Conservation (phyloP, 1,140 invertebrate species). For the Glomeris maerens region DNA sequence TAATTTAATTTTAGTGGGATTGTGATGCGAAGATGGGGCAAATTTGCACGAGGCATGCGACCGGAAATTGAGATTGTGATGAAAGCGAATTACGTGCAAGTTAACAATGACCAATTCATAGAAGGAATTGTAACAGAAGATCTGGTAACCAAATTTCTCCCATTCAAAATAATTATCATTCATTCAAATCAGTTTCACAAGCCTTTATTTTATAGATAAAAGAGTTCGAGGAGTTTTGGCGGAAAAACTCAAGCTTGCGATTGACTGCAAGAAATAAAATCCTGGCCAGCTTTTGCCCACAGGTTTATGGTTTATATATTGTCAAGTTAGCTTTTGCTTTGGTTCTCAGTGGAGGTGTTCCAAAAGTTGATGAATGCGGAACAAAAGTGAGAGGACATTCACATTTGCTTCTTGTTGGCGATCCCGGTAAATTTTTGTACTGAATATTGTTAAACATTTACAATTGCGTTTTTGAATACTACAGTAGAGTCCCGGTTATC, state of each 20-base stretch:
- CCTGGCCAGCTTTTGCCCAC: slow-evolving; percentile 65
- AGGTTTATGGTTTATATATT: slow-evolving; percentile 73
- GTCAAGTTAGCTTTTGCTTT: slow-evolving; percentile 70
- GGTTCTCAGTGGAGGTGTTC: slow-evolving; percentile 52
- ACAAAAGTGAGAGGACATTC: slow-evolving; percentile 52
- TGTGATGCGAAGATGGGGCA: slow-evolving; percentile 56
- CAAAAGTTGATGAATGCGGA: slow-evolving; percentile 39
- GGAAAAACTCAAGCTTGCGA: slow-evolving; percentile 42
- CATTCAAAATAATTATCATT: neutral
- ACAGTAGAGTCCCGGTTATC: too few relatives aligned
- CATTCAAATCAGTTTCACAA: slow-evolving; percentile 7
- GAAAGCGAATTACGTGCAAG: slow-evolving; percentile 53
- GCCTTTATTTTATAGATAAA: slow-evolving; percentile 32
- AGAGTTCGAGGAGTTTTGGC: slow-evolving; percentile 63
- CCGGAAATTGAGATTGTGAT: slow-evolving; percentile 55
- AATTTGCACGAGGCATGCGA: slow-evolving; percentile 39
- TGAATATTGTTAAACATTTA: too few relatives aligned
- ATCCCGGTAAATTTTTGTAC: slow-evolving; percentile 55
- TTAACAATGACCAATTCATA: slow-evolving; percentile 50
- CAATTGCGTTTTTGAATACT: too few relatives aligned
- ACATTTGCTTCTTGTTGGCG: slow-evolving; percentile 75
- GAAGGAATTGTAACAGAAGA: slow-evolving; percentile 48
- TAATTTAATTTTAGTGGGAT: slow-evolving; percentile 44
- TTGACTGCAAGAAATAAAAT: slow-evolving; percentile 62
- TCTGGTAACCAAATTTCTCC: slow-evolving; percentile 28